Conservation (phyloP, 2,888 invertebrate species). For the Hirtodrosophila trivittata region DNA sequence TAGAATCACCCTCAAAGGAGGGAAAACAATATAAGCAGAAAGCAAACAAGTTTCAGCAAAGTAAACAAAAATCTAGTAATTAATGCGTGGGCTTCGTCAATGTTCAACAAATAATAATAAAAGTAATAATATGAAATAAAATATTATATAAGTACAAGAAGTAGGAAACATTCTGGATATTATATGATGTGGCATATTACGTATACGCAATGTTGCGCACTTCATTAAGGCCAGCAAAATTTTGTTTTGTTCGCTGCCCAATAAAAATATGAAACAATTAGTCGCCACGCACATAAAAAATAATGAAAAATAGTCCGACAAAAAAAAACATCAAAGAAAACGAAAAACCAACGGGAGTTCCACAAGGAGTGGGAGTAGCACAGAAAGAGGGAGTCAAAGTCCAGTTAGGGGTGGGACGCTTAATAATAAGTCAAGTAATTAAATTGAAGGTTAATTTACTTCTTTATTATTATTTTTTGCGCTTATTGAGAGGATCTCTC, state of each 20-base stretch:
- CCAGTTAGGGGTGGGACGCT: not conserved
- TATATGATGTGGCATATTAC: too few species aligned
- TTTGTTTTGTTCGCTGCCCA: slow-evolving; percentile 3
- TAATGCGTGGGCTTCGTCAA: slow-evolving; percentile 54
- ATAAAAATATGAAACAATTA: slow-evolving; percentile 35
- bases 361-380: too few species aligned
- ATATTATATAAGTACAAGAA: not conserved
- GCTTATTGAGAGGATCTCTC: too few species aligned
- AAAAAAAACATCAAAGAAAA: slow-evolving; percentile 14
- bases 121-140: slow-evolving; percentile 1
- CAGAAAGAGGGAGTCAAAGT: too few species aligned
- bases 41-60: slow-evolving; percentile 51
- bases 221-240: slow-evolving; percentile 38
- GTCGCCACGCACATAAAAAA: slow-evolving; percentile 48
- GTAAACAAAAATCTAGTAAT: slow-evolving; percentile 61
- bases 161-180: too few species aligned
- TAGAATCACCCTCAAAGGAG: slow-evolving; percentile 50
- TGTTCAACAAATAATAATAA: slow-evolving; percentile 34
- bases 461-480: slow-evolving; percentile 16
- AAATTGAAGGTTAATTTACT: slow-evolving; percentile 64
- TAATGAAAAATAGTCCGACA: slow-evolving; percentile 23
- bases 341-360: too few species aligned
- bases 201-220: slow-evolving; percentile 53
- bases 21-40: slow-evolving; percentile 6
- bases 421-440: slow-evolving; percentile 57